A percentile compares a stretch with the other conserved stretches of the same genome.
Evolutionary conservation across 2,888 invertebrate genomes (phyloP).

Genomic region (Drosophila neutralis): DNA sequence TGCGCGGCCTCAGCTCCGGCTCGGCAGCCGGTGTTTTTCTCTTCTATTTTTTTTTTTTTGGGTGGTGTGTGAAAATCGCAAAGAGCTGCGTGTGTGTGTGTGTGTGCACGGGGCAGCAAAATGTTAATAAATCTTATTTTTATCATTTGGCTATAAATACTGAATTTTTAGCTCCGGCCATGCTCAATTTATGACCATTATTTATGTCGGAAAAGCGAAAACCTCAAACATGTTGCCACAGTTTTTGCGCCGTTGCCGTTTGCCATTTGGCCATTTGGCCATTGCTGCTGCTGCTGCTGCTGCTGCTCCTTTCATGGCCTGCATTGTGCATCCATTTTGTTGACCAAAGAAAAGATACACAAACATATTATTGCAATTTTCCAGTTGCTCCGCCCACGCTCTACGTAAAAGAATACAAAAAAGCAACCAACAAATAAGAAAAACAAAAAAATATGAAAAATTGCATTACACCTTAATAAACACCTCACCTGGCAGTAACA

Average conservation of each 20-base stretch:
- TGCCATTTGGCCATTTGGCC: constrained; percentile 2
- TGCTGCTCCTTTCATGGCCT: constrained; percentile 37
- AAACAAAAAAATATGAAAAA: constrained; percentile 65
- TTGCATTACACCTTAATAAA: constrained; percentile 81
- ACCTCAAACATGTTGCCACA: constrained; percentile 82
- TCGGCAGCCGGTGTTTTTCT: constrained; percentile 37
- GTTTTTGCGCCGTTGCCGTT: constrained; percentile 54
- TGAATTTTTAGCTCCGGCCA: constrained; percentile 85
- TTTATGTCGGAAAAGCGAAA: constrained; percentile 84
- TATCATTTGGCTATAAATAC: constrained; percentile 85
- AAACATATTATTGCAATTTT: constrained; percentile 81
- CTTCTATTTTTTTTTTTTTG: constrained; percentile 37
- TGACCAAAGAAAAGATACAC: constrained; percentile 67
- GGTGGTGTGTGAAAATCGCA: constrained; percentile 53
- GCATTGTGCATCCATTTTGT: constrained; percentile 78
- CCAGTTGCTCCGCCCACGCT: constrained; percentile 79
- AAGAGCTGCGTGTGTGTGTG: constrained; percentile 42
- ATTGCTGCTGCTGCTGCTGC: not conserved
- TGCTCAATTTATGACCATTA: constrained; percentile 85
- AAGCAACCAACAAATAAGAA: not conserved
- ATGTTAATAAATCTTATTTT: constrained; percentile 85
- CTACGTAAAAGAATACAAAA: constrained; percentile 41
- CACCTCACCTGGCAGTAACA: constrained; percentile 72
- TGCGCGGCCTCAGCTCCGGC: constrained; percentile 60
- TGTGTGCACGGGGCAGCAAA: constrained; percentile 69